Evolutionary conservation across 1,140 invertebrate species (phyloP).

Genomic region (Calosoma granatense): DNA sequence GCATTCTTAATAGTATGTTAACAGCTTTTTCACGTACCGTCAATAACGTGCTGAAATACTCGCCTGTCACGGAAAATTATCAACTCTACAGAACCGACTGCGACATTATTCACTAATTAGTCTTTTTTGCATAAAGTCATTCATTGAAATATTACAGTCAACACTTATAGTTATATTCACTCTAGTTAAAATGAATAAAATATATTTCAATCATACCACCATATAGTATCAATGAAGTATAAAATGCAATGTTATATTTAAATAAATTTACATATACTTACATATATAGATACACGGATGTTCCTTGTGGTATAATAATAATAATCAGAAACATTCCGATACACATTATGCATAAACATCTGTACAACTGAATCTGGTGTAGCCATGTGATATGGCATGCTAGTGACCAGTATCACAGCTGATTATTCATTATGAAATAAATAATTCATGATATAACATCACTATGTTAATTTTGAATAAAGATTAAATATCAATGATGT

Average conservation of each 20-base stretch:
- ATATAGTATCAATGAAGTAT: neutral
- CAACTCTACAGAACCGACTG: neutral
- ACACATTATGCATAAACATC: no score
- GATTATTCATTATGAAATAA: no score
- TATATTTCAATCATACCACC: neutral
- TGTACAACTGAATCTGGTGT: no score
- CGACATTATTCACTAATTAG: neutral
- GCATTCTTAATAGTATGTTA: constrained; percentile 7
- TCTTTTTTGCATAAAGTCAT: neutral
- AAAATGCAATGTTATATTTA: neutral
- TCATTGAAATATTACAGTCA: neutral
- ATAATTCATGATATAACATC: no score
- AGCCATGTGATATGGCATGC: no score
- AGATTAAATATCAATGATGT: no score
- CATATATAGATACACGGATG: neutral
- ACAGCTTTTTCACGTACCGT: constrained; percentile 7
- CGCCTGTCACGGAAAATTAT: neutral
- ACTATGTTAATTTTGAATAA: no score
- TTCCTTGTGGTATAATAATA: neutral
- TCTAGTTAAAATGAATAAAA: neutral
- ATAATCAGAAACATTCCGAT: no score
- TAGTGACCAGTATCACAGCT: no score
- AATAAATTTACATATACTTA: neutral
- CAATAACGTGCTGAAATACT: constrained; percentile 3
- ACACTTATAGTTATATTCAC: neutral